Evolutionary conservation across 2,797 vertebrate species (phyloP), one percentile per base, ranked within the genome.

Genomic region (Crossoptilon crossoptilon): DNA sequence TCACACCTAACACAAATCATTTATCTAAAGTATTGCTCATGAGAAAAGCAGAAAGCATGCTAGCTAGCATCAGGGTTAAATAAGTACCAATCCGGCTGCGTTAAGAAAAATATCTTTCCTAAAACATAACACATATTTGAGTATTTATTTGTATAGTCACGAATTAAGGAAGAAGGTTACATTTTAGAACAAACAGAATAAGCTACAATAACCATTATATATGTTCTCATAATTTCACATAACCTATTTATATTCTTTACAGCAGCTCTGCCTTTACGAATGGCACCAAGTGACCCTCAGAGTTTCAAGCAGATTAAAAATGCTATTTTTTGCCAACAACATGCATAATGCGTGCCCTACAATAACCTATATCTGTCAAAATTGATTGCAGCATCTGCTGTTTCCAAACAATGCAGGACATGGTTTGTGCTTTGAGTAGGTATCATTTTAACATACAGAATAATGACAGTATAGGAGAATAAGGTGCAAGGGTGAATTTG

Each of bases 381-480:
- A 87, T 21, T 90, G 29, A 88, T 44, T 56, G 81, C 79, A 80
- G 70, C 58, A 87, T 87, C 87, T 83, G 69, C 90, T 93, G 56
- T 74, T 86, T 79, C 79, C 88, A 63, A 95, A 79, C 72, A 96
- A 94, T 0, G 0, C 43, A 91, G 85, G 76, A 60, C 0, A 0
- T 14, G 35, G 56, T 63, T 85, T 80, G 80, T 2, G 0, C 29
- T 82, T 92, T 39, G 66, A 64, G 48, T 39, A 87, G 44, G 41
- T 49, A 91, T 84, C 53, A 71, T 44, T 71, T 91, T 81, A 94
- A 79, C 46, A 75, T 18, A 91, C 33, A 80, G 87, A 96, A 91
- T 53, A 71, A 67, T 69, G 86, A 88, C 75, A 85, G 14, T 10
- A 81, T 8, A 89, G 44, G 58, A 90, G n/a, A 75, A 70, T 35